Evolutionary conservation across 2,113 vertebrate genomes (phyloP).

Genomic region (Phaetusa simplex): DNA sequence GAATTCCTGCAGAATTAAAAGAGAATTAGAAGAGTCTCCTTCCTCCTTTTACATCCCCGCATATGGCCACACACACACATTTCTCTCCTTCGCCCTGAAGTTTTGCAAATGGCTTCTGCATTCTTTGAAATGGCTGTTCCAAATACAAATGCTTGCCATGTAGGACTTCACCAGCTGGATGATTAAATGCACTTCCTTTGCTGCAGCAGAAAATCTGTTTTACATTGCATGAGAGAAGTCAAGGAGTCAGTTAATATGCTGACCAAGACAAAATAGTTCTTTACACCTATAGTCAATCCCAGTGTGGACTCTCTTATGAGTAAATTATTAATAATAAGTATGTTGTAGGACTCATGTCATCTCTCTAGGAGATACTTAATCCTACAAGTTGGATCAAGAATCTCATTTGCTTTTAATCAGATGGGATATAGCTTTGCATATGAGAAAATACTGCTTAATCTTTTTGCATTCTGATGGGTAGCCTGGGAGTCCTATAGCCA

Average conservation of each 20-base stretch:
- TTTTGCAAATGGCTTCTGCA: not conserved
- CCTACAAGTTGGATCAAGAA: conserved; percentile 40
- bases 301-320: not conserved
- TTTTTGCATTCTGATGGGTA: not conserved
- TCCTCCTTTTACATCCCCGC: not conserved
- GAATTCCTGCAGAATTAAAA: not conserved
- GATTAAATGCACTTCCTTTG: not conserved
- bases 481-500: not conserved
- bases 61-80: not conserved
- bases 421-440: not conserved
- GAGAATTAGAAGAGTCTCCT: not conserved
- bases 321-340: conserved; percentile 30
- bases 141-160: not conserved
- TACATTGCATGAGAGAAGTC: not conserved
- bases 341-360: conserved; percentile 1
- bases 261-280: conserved; percentile 33
- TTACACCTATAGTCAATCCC: not conserved
- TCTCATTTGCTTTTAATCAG: conserved; percentile 48
- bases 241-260: conserved; percentile 24
- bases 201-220: not conserved
- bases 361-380: conserved; percentile 49
- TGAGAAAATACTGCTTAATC: conserved; percentile 31
- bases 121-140: not conserved
- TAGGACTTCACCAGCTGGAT: not conserved
- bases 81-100: not conserved